Percentiles rank a stretch among this genome's conserved stretches.
Conservation (phyloP, 2,888 invertebrate species). For the Danaus chrysippus region DNA sequence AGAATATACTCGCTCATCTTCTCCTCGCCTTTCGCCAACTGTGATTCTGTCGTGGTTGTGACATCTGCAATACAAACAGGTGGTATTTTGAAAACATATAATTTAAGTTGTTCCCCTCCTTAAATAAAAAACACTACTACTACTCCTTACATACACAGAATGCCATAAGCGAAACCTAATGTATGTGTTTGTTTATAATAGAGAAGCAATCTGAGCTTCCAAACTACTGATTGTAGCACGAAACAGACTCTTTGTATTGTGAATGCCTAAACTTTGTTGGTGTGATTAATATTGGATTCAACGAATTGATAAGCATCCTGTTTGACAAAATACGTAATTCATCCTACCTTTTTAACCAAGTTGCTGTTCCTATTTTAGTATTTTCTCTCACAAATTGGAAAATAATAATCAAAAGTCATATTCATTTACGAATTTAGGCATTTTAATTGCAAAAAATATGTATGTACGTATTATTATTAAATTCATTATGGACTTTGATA, state of each 20-base stretch:
- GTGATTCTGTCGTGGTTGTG: slow-evolving; percentile 30
- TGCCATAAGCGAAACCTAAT: neutral
- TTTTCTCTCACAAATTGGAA: too few relatives aligned
- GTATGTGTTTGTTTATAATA: neutral
- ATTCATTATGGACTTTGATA: too few relatives aligned
- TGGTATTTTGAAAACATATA: too few relatives aligned
- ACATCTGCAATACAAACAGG: slow-evolving; percentile 30
- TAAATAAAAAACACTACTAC: too few relatives aligned
- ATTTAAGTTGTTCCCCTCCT: too few relatives aligned
- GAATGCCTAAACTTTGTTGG: neutral
- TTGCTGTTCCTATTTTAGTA: too few relatives aligned
- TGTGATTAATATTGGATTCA: neutral
- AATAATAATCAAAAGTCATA: too few relatives aligned
- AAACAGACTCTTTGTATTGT: neutral
- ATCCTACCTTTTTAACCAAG: too few relatives aligned
- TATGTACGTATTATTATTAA: too few relatives aligned
- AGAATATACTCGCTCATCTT: slow-evolving; percentile 86
- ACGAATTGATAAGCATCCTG: neutral
- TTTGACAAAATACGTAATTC: neutral
- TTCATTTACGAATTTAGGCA: too few relatives aligned
- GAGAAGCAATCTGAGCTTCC: neutral
- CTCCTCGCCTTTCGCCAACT: slow-evolving; percentile 76
- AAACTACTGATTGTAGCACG: neutral
- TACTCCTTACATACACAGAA: too few relatives aligned
- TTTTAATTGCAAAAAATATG: too few relatives aligned